Base-by-base conservation (phyloP, 2,888 invertebrate species). In the Ochlodes sylvanus region DNA sequence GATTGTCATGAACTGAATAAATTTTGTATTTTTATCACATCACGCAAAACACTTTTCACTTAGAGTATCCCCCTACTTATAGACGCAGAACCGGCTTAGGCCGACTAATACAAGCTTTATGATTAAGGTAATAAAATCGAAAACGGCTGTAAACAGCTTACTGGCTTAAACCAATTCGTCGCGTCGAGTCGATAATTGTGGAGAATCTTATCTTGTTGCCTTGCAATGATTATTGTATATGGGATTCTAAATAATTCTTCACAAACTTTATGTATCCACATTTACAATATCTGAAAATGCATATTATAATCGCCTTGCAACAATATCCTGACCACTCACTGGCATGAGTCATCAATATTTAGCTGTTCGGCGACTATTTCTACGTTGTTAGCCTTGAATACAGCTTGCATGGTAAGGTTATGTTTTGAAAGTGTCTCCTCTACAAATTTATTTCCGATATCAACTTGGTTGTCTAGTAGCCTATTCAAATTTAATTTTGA, bases 291-390 rank as follows among this genome's bases (percentile, higher is more conserved):
- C 38, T 32, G 27, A 41, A 38, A n/a, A 19, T 42, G 32, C 34
- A 55, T 15, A 14, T 41, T 57, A 58, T 70, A 71, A 75, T n/a
- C n/a, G 72, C 76, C 76, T 76, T 67, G 50, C 50, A 75, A 75
- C 70, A 66, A 58, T 72, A 70, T 72, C 68, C 68, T 71, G 70
- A 72, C 73, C 75, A 73, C 74, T 79, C 73, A 75, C 74, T 71
- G 57, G 63, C 56, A 67, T 72, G 63, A 73, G 70, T 72, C 73
- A 72, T 69, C 72, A 68, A 70, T 60, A 66, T 68, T 69, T 66
- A 72, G 69, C 54, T 71, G 62, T 67, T 57, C 68, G 56, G 47
- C 61, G 71, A 70, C 71, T 70, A 70, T 66, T 67, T 60, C 65
- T 70, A 70, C 66, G 70, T 72, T 10, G 63, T 42, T 68, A 69